These are phyloP conservation scores for Ptilorrhoa leucosticta DNA, from an alignment of 2,113 vertebrate species.

Conservation along the genomic window DNA sequence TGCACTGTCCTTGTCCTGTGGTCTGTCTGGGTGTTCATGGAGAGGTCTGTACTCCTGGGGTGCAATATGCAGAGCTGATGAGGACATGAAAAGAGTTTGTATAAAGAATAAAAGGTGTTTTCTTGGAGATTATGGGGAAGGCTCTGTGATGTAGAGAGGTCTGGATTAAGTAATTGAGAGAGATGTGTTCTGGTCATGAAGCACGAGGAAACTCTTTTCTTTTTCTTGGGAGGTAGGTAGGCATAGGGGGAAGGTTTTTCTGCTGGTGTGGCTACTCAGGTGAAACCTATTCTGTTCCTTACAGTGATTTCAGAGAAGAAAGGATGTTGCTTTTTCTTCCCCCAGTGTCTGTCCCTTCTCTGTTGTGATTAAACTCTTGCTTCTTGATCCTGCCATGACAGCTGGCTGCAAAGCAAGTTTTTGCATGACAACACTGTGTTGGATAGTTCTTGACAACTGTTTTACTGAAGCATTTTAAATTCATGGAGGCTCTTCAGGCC, in stretches of 20 bases:
- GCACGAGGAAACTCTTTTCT: rapidly evolving
- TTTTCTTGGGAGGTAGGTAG: not conserved
- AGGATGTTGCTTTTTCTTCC: not conserved
- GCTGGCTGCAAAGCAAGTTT: not conserved
- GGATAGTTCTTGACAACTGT: not conserved
- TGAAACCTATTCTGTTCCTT: not conserved
- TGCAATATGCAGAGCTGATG: not conserved
- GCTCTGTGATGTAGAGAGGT: not conserved
- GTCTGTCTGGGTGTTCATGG: not conserved
- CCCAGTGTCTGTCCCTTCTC: not conserved
- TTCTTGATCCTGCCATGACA: not conserved
- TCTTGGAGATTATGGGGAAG: not conserved
- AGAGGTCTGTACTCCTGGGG: not conserved
- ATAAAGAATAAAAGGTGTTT: not conserved
- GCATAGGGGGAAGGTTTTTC: not conserved
- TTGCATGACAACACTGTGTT: not conserved
- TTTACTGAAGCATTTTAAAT: not conserved
- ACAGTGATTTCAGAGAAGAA: not conserved
- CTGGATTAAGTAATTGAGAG: not conserved
- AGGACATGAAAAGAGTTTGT: not conserved
- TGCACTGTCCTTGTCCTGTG: not conserved
- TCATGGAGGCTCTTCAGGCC: not conserved
- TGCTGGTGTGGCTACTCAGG: not conserved
- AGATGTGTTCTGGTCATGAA: not conserved
- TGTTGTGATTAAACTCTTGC: not conserved